Evolutionary conservation across 2,888 invertebrate genomes (phyloP), one percentile per base, ranked within the genome.

Genomic region (Automeris io): DNA sequence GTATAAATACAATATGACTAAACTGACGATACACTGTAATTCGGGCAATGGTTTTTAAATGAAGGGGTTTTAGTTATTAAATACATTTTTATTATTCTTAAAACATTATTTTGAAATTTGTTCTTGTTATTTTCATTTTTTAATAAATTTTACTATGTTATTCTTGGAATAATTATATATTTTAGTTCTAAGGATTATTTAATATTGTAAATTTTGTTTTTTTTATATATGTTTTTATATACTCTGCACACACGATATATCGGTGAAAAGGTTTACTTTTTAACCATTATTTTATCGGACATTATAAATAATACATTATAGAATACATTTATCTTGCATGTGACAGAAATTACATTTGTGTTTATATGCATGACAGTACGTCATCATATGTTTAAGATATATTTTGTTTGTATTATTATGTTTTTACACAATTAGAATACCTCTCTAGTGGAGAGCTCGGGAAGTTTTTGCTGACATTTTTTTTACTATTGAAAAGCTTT

Each of bases 361-460:
- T 73, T 29, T 29, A 42, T 56, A 67, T 74, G 82, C 80, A 81
- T 81, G 83, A 78, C 71, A 49, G 38, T 46, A 51, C 46, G 70
- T 74, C 71, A 70, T 70, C 61, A 66, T 68, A 64, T 57, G 49
- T 55, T 51, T 49, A 49, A 54, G 50, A 50, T 51, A 37, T 45
- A 39, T 45, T 22, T 53, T 54, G 59, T 61, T 57, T 49, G 56
- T 60, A 59, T 60, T 67, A 54, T 62, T 60, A 54, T 58, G 54
- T 54, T 61, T 58, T 61, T 46, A 46, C 54, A 61, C 70, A 58
- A 64, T 54, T 68, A 54, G 61, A 64, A 51, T 74, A 70, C 63
- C 85, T 86, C 85, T 82, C 82, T 78, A 71, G 86, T 87, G 86
- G 83, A 85, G 85, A 85, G 82, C 86, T 86, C 85, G 74, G 83